Conservation (phyloP, 2,797 vertebrate species). For the Thunnus albacares region DNA sequence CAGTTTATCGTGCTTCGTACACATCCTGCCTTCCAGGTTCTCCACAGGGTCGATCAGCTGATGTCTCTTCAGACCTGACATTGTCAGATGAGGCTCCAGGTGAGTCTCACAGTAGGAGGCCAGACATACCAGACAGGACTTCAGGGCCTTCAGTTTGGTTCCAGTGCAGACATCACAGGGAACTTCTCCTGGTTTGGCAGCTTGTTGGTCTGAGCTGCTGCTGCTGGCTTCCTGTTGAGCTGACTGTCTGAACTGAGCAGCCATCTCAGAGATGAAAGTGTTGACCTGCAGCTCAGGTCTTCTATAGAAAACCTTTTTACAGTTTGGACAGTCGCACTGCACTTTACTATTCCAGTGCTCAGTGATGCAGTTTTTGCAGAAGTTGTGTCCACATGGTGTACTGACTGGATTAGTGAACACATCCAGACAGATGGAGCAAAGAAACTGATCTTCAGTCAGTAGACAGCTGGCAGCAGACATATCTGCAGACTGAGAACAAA, state of each 20-base stretch:
- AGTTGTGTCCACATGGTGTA: slow-evolving; percentile 49
- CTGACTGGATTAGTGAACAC: slow-evolving; percentile 41
- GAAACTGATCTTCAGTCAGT: slow-evolving; percentile 11
- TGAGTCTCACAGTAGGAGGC: slow-evolving; percentile 44
- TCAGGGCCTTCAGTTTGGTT: slow-evolving; percentile 40
- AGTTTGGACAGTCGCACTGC: slow-evolving; percentile 10
- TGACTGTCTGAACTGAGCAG: slow-evolving; percentile 35
- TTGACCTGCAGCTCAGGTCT: slow-evolving; percentile 39
- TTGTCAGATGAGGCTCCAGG: slow-evolving; percentile 42
- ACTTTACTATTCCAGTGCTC: background rate
- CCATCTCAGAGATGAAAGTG: slow-evolving; percentile 37
- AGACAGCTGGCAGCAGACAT: too few relatives aligned
- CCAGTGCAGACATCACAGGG: slow-evolving; percentile 32
- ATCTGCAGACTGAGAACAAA: too few relatives aligned
- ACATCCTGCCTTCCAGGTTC: slow-evolving; percentile 18
- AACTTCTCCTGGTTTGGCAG: slow-evolving; percentile 21
- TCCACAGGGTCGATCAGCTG: slow-evolving; percentile 37
- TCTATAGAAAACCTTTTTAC: background rate
- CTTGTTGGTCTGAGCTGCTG: slow-evolving; percentile 11
- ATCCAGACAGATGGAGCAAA: slow-evolving; percentile 49
- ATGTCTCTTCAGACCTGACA: background rate
- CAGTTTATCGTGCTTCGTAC: slow-evolving; percentile 19
- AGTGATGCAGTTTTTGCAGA: slow-evolving; percentile 37
- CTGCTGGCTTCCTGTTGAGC: slow-evolving; percentile 12
- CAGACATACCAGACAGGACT: slow-evolving; percentile 39